These are phyloP conservation scores for Gymnoscelis rufifasciata DNA, from an alignment of 2,888 invertebrate genomes.

Conservation along the genomic window DNA sequence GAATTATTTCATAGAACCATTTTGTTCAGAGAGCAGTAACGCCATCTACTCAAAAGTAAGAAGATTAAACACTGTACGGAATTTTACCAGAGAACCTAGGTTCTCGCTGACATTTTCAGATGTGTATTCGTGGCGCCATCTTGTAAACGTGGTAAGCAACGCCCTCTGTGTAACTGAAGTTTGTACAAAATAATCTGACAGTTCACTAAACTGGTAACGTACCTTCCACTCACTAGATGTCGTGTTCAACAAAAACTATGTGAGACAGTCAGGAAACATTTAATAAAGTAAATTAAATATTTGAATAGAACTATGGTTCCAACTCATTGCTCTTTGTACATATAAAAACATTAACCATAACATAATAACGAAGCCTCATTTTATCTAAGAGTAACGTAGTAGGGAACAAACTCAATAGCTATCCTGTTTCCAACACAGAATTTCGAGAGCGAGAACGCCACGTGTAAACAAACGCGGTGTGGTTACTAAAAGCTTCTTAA, in stretches of 20 bases:
- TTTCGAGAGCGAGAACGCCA: slow-evolving; percentile 18
- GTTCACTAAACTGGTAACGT: not conserved
- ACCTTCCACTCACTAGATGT: slow-evolving; percentile 17
- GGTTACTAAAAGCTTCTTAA: slow-evolving; percentile 28
- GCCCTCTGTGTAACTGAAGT: slow-evolving; percentile 7
- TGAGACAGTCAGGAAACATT: too few species aligned
- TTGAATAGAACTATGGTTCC: too few species aligned
- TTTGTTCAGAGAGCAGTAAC: not conserved
- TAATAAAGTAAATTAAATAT: too few species aligned
- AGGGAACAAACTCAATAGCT: slow-evolving; percentile 21
- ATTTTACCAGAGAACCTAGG: too few species aligned
- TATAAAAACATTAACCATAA: too few species aligned
- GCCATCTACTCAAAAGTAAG: slow-evolving; percentile 9
- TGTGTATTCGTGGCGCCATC: slow-evolving; percentile 2
- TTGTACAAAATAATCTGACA: too few species aligned
- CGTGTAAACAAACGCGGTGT: slow-evolving; percentile 15
- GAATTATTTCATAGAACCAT: too few species aligned
- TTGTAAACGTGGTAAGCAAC: slow-evolving; percentile 4
- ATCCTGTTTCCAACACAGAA: slow-evolving; percentile 23
- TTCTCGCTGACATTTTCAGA: not conserved
- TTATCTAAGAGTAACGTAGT: too few species aligned
- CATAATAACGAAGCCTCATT: too few species aligned
- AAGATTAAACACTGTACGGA: too few species aligned
- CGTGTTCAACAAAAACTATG: slow-evolving; percentile 14
- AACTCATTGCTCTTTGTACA: too few species aligned